Evolutionary conservation across 2,113 vertebrate genomes (phyloP).

Genomic region (Equus quagga): DNA sequence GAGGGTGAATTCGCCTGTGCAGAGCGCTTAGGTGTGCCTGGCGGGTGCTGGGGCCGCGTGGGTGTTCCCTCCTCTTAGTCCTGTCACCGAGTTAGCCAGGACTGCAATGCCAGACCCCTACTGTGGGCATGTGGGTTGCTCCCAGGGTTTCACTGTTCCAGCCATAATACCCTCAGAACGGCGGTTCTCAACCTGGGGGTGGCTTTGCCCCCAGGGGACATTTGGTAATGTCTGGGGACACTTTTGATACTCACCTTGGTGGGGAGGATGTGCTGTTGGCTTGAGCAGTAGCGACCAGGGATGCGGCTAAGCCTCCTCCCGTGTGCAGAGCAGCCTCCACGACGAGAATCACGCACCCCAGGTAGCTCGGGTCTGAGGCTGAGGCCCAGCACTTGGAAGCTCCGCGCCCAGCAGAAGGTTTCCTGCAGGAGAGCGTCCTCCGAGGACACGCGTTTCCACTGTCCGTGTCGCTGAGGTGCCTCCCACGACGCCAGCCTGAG

Average conservation of each 20-base stretch:
- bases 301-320: not conserved
- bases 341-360: not conserved
- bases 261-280: not conserved
- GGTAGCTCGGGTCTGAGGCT: not conserved
- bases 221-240: not conserved
- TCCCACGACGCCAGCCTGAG: fast-evolving
- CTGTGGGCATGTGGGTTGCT: not conserved
- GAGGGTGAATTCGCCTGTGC: not conserved
- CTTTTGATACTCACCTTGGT: not conserved
- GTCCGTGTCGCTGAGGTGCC: not conserved
- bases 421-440: not conserved
- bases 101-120: not conserved
- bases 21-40: not conserved
- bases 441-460: not conserved
- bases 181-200: not conserved
- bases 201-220: not conserved
- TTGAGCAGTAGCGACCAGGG: not conserved
- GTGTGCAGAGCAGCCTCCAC: not conserved
- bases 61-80: not conserved
- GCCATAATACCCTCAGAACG: not conserved
- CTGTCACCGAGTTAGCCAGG: fast-evolving
- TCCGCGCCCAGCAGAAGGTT: not conserved
- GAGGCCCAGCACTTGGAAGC: not conserved
- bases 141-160: not conserved
- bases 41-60: fast-evolving